Evolutionary conservation across 2,888 invertebrate genomes (phyloP).

Genomic region (Elaeidobius kamerunicus): DNA sequence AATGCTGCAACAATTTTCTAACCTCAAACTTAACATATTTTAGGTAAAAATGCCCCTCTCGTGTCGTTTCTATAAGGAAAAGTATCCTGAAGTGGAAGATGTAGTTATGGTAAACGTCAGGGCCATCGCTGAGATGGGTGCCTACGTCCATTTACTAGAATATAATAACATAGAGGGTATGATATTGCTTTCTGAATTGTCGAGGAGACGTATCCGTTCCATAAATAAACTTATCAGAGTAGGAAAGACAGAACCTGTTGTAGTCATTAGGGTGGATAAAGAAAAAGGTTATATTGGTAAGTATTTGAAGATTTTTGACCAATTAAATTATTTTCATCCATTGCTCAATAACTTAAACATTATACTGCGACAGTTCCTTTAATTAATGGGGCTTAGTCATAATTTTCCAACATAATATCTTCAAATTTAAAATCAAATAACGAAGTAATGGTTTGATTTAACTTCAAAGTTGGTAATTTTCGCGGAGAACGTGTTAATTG

Average conservation of each 20-base stretch:
- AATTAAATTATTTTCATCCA: background rate
- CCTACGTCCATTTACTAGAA: conserved; percentile 95
- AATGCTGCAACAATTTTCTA: conserved; percentile 5
- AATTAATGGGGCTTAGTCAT: too few species aligned
- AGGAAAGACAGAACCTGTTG: conserved; percentile 97
- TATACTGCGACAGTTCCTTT: too few species aligned
- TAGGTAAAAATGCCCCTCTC: conserved; percentile 73
- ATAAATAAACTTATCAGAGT: conserved; percentile 99
- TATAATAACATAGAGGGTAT: conserved; percentile 99
- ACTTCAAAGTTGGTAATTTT: too few species aligned
- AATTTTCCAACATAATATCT: too few species aligned
- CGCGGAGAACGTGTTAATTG: too few species aligned
- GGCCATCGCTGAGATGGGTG: conserved; percentile 99
- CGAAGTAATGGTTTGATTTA: background rate
- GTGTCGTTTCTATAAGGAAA: conserved; percentile 96
- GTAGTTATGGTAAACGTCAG: conserved; percentile 99
- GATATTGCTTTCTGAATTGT: conserved; percentile 97
- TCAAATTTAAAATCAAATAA: too few species aligned
- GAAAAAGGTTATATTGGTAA: conserved; percentile 95
- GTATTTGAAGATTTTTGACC: too few species aligned
- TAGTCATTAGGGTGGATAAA: conserved; percentile 98
- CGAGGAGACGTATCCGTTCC: conserved; percentile 96
- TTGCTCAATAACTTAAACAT: background rate
- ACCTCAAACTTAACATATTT: conserved; percentile 29
- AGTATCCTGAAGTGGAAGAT: conserved; percentile 98